These are phyloP conservation scores for Aleiodes leptofemur DNA, from an alignment of 2,888 invertebrate species.

Conservation along the genomic window DNA sequence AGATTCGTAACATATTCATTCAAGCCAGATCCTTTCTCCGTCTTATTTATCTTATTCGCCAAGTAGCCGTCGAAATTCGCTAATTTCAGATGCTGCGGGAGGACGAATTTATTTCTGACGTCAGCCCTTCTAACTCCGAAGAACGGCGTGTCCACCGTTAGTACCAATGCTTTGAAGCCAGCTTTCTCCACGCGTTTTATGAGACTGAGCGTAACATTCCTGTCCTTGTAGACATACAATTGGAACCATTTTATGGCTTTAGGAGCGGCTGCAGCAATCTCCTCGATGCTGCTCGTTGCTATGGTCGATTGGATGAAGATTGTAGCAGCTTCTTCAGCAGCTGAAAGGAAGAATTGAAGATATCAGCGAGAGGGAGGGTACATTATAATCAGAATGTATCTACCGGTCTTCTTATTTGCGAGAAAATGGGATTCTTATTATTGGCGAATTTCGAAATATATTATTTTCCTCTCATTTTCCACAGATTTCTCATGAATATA, in stretches of 20 bases:
- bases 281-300: constrained; percentile 91
- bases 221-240: constrained; percentile 91
- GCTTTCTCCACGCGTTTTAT: constrained; percentile 87
- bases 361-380: constrained; percentile 54
- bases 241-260: constrained; percentile 91
- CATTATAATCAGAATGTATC: not conserved
- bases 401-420: too few relatives aligned
- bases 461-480: too few relatives aligned
- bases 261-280: constrained; percentile 87
- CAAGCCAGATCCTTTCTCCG: constrained; percentile 83
- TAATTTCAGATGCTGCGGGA: constrained; percentile 88
- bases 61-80: constrained; percentile 86
- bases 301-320: constrained; percentile 91
- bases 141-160: constrained; percentile 92
- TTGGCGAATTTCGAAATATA: too few relatives aligned
- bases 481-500: too few relatives aligned
- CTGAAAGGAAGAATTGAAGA: constrained; percentile 74
- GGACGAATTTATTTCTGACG: constrained; percentile 87
- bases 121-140: constrained; percentile 91
- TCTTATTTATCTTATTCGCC: constrained; percentile 75
- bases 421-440: too few relatives aligned
- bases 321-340: constrained; percentile 86
- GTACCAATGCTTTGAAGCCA: constrained; percentile 90
- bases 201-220: constrained; percentile 83
- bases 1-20: constrained; percentile 86